phyloP scores from a whole-genome alignment of 2,888 invertebrate species.

The Aricia artaxerxes region DNA sequence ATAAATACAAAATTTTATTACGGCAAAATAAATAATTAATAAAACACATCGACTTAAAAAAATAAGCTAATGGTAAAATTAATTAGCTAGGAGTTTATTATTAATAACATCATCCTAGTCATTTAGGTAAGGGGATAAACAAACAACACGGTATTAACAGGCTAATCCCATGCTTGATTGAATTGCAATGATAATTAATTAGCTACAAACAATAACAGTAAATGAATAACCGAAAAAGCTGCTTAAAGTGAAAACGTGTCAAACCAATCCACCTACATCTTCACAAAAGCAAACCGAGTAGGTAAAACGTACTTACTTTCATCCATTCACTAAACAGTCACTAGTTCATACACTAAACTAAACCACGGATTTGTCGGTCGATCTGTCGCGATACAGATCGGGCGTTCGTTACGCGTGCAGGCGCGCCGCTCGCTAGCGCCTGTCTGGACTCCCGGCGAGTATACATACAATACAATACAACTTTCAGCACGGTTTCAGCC shows the following conservation, averaged over 20 bases:
- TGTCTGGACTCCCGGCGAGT: constrained; percentile 45
- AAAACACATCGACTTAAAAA: neutral
- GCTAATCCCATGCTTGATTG: neutral
- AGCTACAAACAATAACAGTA: neutral
- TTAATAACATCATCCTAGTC: neutral
- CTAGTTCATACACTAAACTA: constrained; percentile 27
- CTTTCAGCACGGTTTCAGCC: constrained; percentile 35
- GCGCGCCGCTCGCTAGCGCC: constrained; percentile 48
- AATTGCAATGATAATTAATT: neutral
- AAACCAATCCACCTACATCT: constrained; percentile 4
- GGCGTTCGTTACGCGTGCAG: constrained; percentile 44
- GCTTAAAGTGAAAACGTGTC: neutral
- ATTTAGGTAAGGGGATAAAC: neutral
- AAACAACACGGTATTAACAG: neutral
- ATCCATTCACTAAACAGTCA: constrained; percentile 19
- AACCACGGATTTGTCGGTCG: constrained; percentile 34
- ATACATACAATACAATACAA: constrained; percentile 32
- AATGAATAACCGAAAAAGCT: neutral
- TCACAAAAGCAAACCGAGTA: neutral
- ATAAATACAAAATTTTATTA: too few relatives aligned
- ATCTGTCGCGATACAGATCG: constrained; percentile 39
- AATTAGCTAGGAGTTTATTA: neutral
- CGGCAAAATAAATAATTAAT: neutral
- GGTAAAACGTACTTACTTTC: constrained; percentile 20
- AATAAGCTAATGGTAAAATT: neutral